Conservation (phyloP, 1,140 invertebrate species). For the Bombus cullumanus region DNA sequence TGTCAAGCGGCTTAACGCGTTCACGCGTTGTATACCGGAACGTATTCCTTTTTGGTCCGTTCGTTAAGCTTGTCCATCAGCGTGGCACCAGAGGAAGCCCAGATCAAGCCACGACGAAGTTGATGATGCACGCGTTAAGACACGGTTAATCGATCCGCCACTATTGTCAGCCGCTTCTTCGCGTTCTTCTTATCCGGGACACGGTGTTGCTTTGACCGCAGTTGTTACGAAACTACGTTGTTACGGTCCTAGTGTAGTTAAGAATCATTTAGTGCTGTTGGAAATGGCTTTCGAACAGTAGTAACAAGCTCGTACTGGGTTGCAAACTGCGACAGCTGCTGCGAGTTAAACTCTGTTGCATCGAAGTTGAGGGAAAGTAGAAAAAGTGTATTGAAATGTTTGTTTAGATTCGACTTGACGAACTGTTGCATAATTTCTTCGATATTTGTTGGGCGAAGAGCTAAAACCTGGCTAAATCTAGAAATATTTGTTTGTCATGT, state of each 20-base stretch:
- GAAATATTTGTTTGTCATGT: too few relatives aligned
- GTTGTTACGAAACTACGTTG: not conserved
- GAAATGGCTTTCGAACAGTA: not conserved
- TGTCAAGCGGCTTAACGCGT: slow-evolving; percentile 25
- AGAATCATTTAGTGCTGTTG: slow-evolving; percentile 23
- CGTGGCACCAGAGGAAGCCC: not conserved
- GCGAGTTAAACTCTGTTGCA: not conserved
- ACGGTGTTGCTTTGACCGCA: not conserved
- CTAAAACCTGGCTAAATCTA: too few relatives aligned
- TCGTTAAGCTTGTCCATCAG: not conserved
- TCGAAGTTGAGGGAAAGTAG: not conserved
- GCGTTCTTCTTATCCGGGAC: not conserved
- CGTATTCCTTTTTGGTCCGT: not conserved
- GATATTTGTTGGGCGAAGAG: too few relatives aligned
- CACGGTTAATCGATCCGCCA: slow-evolving; percentile 56
- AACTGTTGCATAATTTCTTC: not conserved
- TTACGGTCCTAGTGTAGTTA: not conserved
- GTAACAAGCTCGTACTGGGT: not conserved
- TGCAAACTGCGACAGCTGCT: not conserved
- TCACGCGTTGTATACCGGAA: not conserved
- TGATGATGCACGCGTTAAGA: slow-evolving; percentile 43
- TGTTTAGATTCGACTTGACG: not conserved
- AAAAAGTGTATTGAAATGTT: not conserved
- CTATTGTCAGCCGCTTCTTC: not conserved
- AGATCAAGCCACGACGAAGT: not conserved